Conservation (phyloP, 2,113 vertebrate species). For the Raja brachyura region DNA sequence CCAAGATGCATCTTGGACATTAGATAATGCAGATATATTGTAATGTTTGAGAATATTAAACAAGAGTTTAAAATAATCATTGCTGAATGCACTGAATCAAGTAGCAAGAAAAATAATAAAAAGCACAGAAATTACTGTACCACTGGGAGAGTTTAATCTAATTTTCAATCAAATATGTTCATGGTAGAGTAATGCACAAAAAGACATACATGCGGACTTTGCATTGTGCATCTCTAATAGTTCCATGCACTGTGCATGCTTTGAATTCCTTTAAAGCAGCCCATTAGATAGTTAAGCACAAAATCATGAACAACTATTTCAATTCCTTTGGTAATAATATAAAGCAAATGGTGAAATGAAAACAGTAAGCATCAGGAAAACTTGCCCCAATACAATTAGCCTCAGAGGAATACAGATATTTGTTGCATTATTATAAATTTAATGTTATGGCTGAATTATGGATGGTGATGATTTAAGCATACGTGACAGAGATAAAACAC, state of each 20-base stretch:
- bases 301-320: not conserved
- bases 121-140: not conserved
- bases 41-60: not conserved
- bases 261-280: not conserved
- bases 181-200: not conserved
- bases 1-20: too few relatives aligned
- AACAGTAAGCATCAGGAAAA: not conserved
- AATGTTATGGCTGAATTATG: too few relatives aligned
- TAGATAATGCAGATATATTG: too few relatives aligned
- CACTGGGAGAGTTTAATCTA: too few relatives aligned
- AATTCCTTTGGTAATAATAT: not conserved
- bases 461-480: too few relatives aligned
- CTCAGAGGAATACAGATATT: too few relatives aligned
- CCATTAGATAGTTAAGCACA: not conserved
- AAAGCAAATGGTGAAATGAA: not conserved
- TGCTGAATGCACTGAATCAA: not conserved
- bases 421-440: too few relatives aligned
- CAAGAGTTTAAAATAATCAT: not conserved
- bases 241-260: not conserved
- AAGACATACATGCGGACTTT: not conserved
- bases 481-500: too few relatives aligned
- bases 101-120: not conserved
- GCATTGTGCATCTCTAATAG: not conserved
- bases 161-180: not conserved
- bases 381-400: not conserved